These are phyloP conservation scores for Siniperca chuatsi DNA, from an alignment of 2,113 vertebrate species.

Conservation along the genomic window DNA sequence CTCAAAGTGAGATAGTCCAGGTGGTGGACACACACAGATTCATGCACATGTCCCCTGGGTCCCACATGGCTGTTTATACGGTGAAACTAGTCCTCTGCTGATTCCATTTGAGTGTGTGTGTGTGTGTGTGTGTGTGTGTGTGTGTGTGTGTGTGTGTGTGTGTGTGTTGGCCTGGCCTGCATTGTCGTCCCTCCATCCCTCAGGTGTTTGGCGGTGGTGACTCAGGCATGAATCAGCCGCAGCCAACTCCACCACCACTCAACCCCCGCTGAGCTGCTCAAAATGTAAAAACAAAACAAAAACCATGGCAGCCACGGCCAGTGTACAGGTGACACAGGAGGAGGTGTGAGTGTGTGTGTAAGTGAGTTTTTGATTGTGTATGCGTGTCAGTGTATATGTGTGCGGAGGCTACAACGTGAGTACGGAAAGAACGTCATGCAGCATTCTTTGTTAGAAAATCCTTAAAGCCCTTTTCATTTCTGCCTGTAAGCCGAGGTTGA, in stretches of 20 bases:
- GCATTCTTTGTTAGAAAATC: constrained; percentile 79
- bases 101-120: constrained; percentile 19
- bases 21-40: constrained; percentile 51
- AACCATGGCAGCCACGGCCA: not conserved
- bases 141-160: not conserved
- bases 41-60: constrained; percentile 40
- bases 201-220: constrained; percentile 69
- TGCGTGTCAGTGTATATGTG: constrained; percentile 13
- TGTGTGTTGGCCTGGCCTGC: constrained; percentile 23
- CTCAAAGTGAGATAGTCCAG: constrained; percentile 50
- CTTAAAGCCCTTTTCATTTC: constrained; percentile 76
- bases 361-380: constrained; percentile 23
- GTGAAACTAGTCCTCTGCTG: constrained; percentile 48
- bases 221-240: constrained; percentile 63
- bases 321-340: constrained; percentile 57
- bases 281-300: constrained; percentile 35
- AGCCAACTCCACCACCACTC: constrained; percentile 54
- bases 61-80: constrained; percentile 50
- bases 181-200: constrained; percentile 43
- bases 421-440: constrained; percentile 59
- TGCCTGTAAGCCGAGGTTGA: constrained; percentile 73
- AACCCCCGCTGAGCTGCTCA: constrained; percentile 54
- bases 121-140: constrained; percentile 1
- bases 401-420: constrained; percentile 43
- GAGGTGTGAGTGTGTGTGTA: constrained; percentile 19